Evolutionary conservation across 2,888 invertebrate genomes (phyloP), one percentile per base, ranked within the genome.

Genomic region (Ochropleura leucogaster): DNA sequence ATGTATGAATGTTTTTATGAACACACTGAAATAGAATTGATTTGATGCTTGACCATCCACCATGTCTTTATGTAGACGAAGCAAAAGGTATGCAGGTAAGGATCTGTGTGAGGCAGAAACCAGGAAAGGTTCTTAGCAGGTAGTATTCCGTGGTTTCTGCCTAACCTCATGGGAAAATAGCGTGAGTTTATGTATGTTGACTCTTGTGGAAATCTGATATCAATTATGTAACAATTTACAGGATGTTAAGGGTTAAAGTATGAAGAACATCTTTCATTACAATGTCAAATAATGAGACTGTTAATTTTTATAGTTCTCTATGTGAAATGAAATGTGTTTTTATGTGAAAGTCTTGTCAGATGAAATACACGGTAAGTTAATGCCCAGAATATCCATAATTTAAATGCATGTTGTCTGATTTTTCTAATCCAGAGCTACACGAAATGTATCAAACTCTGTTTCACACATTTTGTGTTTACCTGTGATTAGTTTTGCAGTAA

Each of bases 401-500:
- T 42, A 49, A 1, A 14, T 63, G 40, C 9, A 20, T 63, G 4
- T 18, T 20, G 20, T 63, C n/a, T 6, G 44, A 55, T 10, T 30
- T 16, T n/a, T 16, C 44, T n/a, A 40, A 68, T 46, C 18, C 9
- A 44, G 14, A 59, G 20, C 12, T 42, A 30, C 16, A 53, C 47
- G 51, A 46, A 9, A 49, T 62, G 42, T 62, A 44, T 16, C 63
- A 20, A 47, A 77, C 60, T 60, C 42, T 30, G 47, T 62, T 44
- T n/a, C 44, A 18, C 62, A 44, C 53, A 77, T 47, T 16, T 30
- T 55, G 47, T 55, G 47, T 78, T 71, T 78, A 71, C 71, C 60
- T 77, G 49, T 49, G 71, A 62, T 66, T 71, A 51, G 55, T 66
- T 71, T 53, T 71, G 55, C 42, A 71, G 47, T 55, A 69, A 69